Evolutionary conservation across 2,797 vertebrate species (phyloP), one percentile per base, ranked within the genome.

Genomic region (Sebastes matsubarae): DNA sequence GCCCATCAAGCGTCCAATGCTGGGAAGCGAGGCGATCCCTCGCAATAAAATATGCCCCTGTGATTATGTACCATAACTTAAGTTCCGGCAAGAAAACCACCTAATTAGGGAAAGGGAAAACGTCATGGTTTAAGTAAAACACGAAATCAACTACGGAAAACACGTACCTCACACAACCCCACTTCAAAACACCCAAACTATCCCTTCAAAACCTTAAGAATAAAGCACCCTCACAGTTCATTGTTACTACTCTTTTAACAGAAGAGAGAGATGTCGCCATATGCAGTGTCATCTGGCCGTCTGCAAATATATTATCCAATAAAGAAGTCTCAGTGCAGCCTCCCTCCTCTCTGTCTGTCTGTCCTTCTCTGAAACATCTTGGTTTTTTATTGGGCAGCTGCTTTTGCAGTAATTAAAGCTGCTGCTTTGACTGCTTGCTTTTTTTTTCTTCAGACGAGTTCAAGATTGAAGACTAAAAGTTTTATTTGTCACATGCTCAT

Each of bases 301-400:
- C 80, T 67, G 65, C 61, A 75, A 58, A 78, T 83, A 77, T 69
- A 79, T 77, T 36, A 77, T 72, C 58, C 68, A 50, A 42, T 84
- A 67, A 86, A 88, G n/a, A 68, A 60, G 57, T 68, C 30, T 67
- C 72, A 36, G 30, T 12, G 55, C 55, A 36, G 2, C 57, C 22
- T 6, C 34, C 13, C 9, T 29, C 66, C 58, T 42, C 58, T 72
- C 30, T 69, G 65, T 72, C 55, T 67, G 30, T 55, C 46, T n/a
- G 46, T 46, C 18, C 38, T 66, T 57, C 66, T 59, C 68, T 70
- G 46, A 66, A 68, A 75, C 65, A 60, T 46, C 68, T 52, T 65
- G 27, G 20, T 8, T 69, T 64, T 86, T 82, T 78, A 72, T 75
- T 67, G 36, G 54, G 22, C 81, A 86, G 79, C 81, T 86, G 81